These are phyloP conservation scores for Radopholus similis DNA, from an alignment of 1,140 invertebrate species.

Conservation along the genomic window DNA sequence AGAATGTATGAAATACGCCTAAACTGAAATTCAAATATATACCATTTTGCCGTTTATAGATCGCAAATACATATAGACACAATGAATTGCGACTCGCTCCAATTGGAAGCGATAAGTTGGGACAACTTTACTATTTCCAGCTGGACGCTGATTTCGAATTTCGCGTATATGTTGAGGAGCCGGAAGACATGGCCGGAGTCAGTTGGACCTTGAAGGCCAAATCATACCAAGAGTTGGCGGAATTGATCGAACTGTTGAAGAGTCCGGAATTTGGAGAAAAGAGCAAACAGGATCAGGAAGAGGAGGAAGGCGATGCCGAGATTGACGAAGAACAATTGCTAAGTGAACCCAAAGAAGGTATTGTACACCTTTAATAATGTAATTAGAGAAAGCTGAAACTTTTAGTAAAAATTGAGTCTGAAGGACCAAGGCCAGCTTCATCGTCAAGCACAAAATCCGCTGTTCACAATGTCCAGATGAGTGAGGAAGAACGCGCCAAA, in stretches of 20 bases:
- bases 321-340: constrained; percentile 40
- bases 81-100: constrained; percentile 41
- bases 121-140: constrained; percentile 35
- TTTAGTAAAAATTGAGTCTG: no score
- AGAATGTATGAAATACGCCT: constrained; percentile 35
- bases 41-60: constrained; percentile 21
- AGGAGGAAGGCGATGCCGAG: constrained; percentile 33
- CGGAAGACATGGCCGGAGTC: constrained; percentile 35
- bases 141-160: constrained; percentile 37
- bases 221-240: constrained; percentile 18
- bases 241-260: constrained; percentile 24
- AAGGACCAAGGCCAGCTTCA: background rate
- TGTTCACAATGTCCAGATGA: background rate
- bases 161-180: constrained; percentile 39
- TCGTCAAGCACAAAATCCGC: background rate
- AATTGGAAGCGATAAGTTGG: constrained; percentile 31
- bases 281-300: constrained; percentile 12
- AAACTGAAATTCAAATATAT: background rate
- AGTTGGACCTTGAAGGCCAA: constrained; percentile 36
- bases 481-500: constrained; percentile 17
- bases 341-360: constrained; percentile 6
- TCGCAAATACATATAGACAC: constrained; percentile 32
- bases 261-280: constrained; percentile 28
- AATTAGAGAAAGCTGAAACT: constrained; percentile 1
- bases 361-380: no score